These are phyloP conservation scores for Miichthys miiuy DNA, from an alignment of 2,797 vertebrate species.

Conservation along the genomic window DNA sequence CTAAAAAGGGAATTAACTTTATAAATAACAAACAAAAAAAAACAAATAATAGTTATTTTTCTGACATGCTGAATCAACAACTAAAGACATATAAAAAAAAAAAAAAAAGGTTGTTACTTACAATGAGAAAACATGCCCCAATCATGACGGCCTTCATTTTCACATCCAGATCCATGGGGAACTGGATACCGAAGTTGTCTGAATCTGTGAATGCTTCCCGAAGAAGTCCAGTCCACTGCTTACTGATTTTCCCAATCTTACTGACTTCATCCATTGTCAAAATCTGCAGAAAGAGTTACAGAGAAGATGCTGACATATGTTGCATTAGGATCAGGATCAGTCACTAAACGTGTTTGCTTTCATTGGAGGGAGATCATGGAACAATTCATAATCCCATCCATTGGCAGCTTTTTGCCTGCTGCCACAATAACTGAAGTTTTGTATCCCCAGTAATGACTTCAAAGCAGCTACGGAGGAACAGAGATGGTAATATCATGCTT, in stretches of 20 bases:
- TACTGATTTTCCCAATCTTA: slow-evolving; percentile 96
- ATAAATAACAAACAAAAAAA: too few relatives aligned
- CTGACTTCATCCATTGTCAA: slow-evolving; percentile 92
- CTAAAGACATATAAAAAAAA: background rate
- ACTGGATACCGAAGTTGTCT: slow-evolving; percentile 97
- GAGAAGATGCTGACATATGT: slow-evolving; percentile 25
- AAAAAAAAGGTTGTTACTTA: slow-evolving; percentile 70
- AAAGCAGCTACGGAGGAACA: slow-evolving; percentile 46
- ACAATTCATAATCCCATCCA: slow-evolving; percentile 27
- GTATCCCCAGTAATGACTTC: slow-evolving; percentile 44
- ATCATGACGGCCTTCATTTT: slow-evolving; percentile 96
- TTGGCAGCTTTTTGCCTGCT: slow-evolving; percentile 22
- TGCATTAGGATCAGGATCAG: slow-evolving; percentile 35
- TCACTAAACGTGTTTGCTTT: slow-evolving; percentile 37
- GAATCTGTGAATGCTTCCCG: slow-evolving; percentile 93
- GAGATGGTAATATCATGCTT: slow-evolving; percentile 62
- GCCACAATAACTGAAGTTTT: slow-evolving; percentile 31
- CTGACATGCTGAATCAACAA: slow-evolving; percentile 2
- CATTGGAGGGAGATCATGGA: slow-evolving; percentile 31
- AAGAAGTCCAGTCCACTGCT: slow-evolving; percentile 97
- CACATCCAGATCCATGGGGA: slow-evolving; percentile 95
- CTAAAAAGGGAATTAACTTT: background rate
- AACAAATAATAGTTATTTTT: slow-evolving; percentile 3
- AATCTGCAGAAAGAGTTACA: slow-evolving; percentile 84
- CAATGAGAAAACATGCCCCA: slow-evolving; percentile 96